Conservation (phyloP, 2,113 vertebrate genomes). For the Oxyruncus cristatus region DNA sequence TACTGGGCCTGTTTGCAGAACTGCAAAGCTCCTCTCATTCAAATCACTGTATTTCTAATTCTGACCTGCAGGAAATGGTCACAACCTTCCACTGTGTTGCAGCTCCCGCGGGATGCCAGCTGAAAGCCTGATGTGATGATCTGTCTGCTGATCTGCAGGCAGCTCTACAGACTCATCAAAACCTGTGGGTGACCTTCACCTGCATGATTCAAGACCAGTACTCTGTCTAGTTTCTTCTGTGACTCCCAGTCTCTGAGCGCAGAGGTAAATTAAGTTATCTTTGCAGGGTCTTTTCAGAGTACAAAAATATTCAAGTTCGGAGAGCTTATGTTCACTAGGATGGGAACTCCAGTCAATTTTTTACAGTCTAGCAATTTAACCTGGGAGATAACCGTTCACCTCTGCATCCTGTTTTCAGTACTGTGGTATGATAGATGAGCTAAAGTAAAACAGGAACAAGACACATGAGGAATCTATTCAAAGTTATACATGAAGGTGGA, state of each 20-base stretch:
- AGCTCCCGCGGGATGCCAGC: background rate
- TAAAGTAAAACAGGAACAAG: constrained; percentile 11
- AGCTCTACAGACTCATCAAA: background rate
- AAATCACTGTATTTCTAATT: background rate
- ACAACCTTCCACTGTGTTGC: background rate
- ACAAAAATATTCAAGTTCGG: background rate
- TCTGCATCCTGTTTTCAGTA: background rate
- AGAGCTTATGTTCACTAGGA: background rate
- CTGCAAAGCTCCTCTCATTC: background rate
- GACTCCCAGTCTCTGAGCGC: background rate
- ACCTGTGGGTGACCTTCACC: background rate
- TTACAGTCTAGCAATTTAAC: background rate
- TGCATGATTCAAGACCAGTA: background rate
- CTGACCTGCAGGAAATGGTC: background rate
- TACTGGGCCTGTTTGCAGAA: background rate
- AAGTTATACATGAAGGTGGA: background rate
- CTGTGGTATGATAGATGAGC: background rate
- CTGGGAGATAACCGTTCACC: background rate
- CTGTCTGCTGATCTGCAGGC: background rate
- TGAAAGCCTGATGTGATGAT: background rate
- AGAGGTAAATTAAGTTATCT: background rate
- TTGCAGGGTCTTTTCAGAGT: background rate
- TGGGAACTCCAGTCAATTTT: background rate
- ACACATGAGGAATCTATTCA: background rate
- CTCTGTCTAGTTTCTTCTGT: background rate